These are phyloP conservation scores for Dysmachus trigonus DNA, from an alignment of 2,888 invertebrate species.

Conservation along the genomic window DNA sequence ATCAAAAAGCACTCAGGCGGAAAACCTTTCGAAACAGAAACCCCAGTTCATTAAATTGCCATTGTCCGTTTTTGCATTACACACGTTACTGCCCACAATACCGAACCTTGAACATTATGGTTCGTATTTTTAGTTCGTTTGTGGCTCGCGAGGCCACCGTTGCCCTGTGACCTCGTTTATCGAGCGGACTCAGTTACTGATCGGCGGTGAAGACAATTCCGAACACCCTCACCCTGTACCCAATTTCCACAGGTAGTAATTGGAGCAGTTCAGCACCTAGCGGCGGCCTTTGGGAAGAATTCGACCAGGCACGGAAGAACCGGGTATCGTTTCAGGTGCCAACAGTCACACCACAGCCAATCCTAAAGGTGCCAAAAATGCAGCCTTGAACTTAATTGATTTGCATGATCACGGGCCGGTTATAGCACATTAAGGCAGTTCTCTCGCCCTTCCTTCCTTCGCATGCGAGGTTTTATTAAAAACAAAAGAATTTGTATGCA, in stretches of 20 bases:
- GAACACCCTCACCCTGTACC: neutral
- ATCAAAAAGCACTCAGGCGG: too few relatives aligned
- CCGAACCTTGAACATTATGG: neutral
- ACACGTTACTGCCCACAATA: neutral
- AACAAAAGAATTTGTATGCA: neutral
- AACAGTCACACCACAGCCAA: neutral
- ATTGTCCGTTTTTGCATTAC: neutral
- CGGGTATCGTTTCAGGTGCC: neutral
- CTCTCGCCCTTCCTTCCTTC: neutral
- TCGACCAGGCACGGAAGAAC: neutral
- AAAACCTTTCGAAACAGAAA: neutral
- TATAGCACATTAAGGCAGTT: neutral
- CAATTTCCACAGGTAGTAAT: neutral
- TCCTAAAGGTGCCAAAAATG: constrained; percentile 1
- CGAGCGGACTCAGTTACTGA: neutral
- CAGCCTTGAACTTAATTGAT: constrained; percentile 25
- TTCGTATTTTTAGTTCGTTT: neutral
- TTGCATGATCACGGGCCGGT: neutral
- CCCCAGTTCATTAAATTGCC: neutral
- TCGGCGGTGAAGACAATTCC: neutral
- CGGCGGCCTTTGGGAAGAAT: neutral
- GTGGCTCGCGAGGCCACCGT: neutral
- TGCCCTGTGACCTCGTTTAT: neutral
- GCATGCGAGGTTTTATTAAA: constrained; percentile 1
- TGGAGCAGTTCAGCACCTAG: neutral